These are phyloP conservation scores for Axinella damicornis DNA, from an alignment of 37 sponge, comb jelly and placozoan genomes.

Conservation along the genomic window DNA sequence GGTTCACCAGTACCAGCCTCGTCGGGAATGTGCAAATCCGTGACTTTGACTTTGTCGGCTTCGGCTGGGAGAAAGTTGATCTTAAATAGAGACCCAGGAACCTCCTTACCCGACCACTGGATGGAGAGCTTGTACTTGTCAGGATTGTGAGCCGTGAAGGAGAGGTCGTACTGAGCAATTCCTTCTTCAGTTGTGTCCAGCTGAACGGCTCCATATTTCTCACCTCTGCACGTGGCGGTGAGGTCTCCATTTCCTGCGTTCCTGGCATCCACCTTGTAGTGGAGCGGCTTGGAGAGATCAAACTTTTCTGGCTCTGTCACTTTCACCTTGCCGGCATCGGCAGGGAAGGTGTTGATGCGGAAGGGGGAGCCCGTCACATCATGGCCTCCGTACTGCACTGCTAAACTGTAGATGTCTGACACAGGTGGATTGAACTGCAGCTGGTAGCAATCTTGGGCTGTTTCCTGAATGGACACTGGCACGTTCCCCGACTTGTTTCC, in stretches of 20 bases:
- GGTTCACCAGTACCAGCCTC: constrained; percentile 39
- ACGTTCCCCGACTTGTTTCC: constrained; percentile 65
- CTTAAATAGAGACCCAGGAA: constrained; percentile 75
- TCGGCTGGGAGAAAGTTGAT: constrained; percentile 57
- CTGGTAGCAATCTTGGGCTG: constrained; percentile 41
- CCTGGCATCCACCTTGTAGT: constrained; percentile 49
- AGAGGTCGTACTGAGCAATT: constrained; percentile 19
- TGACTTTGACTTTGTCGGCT: constrained; percentile 45
- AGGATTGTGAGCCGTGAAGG: constrained; percentile 54
- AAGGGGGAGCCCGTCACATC: constrained; percentile 81
- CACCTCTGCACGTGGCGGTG: constrained; percentile 51
- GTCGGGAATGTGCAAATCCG: constrained; percentile 56
- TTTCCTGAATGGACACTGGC: constrained; percentile 65
- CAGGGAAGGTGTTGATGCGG: constrained; percentile 65
- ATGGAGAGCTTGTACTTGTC: constrained; percentile 61
- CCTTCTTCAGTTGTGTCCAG: constrained; percentile 20
- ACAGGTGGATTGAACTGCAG: constrained; percentile 46
- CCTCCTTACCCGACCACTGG: constrained; percentile 56
- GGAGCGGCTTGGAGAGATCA: constrained; percentile 18
- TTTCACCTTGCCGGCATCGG: constrained; percentile 51
- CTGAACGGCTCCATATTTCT: constrained; percentile 59
- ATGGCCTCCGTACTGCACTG: constrained; percentile 67
- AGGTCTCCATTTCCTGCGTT: constrained; percentile 76
- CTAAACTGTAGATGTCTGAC: constrained; percentile 62
- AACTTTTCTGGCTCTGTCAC: constrained; percentile 48